Conservation (phyloP, 1,140 invertebrate genomes). For the Eumaeus atala region DNA sequence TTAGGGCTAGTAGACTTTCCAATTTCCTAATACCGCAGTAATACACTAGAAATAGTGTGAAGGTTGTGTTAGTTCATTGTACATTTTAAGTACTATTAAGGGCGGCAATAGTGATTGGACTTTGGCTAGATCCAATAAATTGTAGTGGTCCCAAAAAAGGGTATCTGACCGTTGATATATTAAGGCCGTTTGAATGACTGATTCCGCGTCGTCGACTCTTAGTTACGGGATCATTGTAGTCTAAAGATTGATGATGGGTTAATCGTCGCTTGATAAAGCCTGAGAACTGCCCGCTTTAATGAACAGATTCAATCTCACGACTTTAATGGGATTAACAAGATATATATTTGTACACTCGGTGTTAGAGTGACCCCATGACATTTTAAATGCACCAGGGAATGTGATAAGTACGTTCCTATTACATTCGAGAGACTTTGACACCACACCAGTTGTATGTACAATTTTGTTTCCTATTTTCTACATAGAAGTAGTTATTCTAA, state of each 20-base stretch:
- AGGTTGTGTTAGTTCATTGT: too few species aligned
- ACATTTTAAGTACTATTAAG: neutral
- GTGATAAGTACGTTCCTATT: too few species aligned
- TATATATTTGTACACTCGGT: too few species aligned
- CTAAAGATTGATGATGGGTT: slow-evolving; percentile 56
- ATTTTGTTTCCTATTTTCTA: too few species aligned
- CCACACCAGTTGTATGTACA: too few species aligned
- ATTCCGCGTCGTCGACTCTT: slow-evolving; percentile 48
- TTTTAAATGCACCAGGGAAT: too few species aligned
- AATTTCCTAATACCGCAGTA: too few species aligned
- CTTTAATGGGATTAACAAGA: slow-evolving; percentile 3
- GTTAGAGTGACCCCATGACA: too few species aligned
- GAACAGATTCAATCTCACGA: slow-evolving; percentile 28
- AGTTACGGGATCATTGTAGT: slow-evolving; percentile 55
- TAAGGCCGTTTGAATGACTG: slow-evolving; percentile 29
- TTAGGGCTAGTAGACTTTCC: too few species aligned
- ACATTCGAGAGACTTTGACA: too few species aligned
- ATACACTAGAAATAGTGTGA: too few species aligned
- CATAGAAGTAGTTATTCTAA: too few species aligned
- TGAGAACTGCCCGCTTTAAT: slow-evolving; percentile 30
- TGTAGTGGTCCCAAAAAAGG: slow-evolving; percentile 18
- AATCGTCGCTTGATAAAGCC: slow-evolving; percentile 42
- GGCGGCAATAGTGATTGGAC: neutral
- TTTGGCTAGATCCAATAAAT: slow-evolving; percentile 21
- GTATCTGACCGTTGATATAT: slow-evolving; percentile 39